Percentiles rank a stretch among this genome's conserved stretches.
These are phyloP conservation scores for Sarcophaga caerulescens DNA, from an alignment of 2,888 invertebrate species.

Conservation along the genomic window DNA sequence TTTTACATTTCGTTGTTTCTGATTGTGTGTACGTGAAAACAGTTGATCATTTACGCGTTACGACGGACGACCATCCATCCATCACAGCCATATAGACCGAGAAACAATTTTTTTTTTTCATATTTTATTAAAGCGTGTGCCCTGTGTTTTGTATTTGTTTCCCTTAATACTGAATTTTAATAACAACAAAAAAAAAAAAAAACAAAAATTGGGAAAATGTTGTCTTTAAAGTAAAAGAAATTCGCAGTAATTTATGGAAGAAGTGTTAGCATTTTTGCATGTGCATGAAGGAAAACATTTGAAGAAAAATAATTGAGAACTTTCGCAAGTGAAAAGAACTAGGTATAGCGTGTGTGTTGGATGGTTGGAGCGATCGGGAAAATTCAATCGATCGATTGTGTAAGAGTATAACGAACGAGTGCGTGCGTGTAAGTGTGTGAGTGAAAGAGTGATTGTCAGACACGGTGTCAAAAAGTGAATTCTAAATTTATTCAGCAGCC, in stretches of 20 bases:
- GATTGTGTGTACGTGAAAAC: constrained; percentile 64
- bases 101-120: constrained; percentile 23
- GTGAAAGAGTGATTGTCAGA: constrained; percentile 21
- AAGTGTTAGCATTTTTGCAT: constrained; percentile 46
- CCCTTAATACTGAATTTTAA: background rate
- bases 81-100: constrained; percentile 36
- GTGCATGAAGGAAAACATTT: constrained; percentile 33
- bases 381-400: constrained; percentile 15
- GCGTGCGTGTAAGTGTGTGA: constrained; percentile 2
- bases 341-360: background rate
- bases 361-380: constrained; percentile 20
- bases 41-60: constrained; percentile 66
- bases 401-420: background rate
- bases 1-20: constrained; percentile 54
- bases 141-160: constrained; percentile 44
- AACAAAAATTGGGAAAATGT: background rate
- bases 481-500: background rate
- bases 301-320: constrained; percentile 2
- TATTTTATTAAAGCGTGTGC: constrained; percentile 57
- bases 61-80: constrained; percentile 53
- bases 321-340: constrained; percentile 8
- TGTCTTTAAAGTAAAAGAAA: constrained; percentile 11
- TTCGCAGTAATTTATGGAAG: constrained; percentile 47
- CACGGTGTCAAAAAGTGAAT: background rate
- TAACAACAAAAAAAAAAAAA: background rate